Conservation (phyloP, 92 coral and sea anemone genomes). For the Porites lobata region DNA sequence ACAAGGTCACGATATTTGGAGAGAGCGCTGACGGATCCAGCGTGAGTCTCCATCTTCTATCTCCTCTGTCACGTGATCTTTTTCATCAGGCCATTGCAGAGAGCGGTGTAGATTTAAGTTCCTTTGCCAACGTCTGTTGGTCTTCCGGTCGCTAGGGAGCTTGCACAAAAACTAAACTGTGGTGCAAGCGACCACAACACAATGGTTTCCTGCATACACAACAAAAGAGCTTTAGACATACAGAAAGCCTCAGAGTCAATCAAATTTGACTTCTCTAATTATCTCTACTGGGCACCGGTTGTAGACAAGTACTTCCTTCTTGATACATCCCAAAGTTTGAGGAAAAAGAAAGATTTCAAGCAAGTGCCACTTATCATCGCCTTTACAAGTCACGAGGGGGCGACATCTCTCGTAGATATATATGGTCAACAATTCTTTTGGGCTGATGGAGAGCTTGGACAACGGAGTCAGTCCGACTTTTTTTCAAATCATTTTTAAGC, state of each 20-base stretch:
- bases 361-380: constrained; percentile 52
- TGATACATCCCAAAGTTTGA: constrained; percentile 35
- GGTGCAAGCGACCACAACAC: constrained; percentile 3
- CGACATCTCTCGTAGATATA: neutral
- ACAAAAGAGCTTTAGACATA: constrained; percentile 23
- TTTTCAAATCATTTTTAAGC: constrained; percentile 2
- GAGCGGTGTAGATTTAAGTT: constrained; percentile 67
- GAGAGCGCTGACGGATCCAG: constrained; percentile 88
- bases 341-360: constrained; percentile 36
- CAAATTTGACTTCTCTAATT: neutral
- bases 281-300: constrained; percentile 56
- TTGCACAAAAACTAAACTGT: constrained; percentile 49
- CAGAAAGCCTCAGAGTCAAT: constrained; percentile 25
- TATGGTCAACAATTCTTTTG: constrained; percentile 5
- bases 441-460: constrained; percentile 22
- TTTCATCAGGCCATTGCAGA: constrained; percentile 70
- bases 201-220: constrained; percentile 51
- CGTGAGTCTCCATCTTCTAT: constrained; percentile 74
- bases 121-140: constrained; percentile 42
- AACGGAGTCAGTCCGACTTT: constrained; percentile 27
- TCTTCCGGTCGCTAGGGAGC: constrained; percentile 30
- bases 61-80: constrained; percentile 77
- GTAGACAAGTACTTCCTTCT: constrained; percentile 57
- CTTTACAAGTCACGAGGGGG: constrained; percentile 60
- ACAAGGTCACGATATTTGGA: constrained; percentile 84